phyloP scores from a whole-genome alignment of 2,797 vertebrate species.

The Gobionotothen gibberifrons region DNA sequence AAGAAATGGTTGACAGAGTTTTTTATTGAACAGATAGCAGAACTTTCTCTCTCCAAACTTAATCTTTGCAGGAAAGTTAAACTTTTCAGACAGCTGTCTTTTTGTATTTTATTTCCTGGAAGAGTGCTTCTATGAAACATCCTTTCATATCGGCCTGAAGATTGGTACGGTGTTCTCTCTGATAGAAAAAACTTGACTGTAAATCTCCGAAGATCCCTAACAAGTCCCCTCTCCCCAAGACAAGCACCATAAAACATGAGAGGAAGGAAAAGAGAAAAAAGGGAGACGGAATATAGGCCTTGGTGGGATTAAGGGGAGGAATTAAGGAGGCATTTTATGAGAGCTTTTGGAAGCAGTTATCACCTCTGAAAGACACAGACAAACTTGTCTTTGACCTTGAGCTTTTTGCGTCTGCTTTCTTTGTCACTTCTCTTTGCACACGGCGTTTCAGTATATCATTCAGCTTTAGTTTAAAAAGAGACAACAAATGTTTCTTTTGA shows the following conservation, averaged over 20 bases:
- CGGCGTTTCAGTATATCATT: conserved; percentile 13
- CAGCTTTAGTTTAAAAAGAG: conserved; percentile 18
- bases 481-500: neutral
- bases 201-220: conserved; percentile 83
- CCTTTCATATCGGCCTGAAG: conserved; percentile 73
- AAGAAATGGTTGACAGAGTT: conserved; percentile 70
- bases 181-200: conserved; percentile 77
- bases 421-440: conserved; percentile 28
- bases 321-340: conserved; percentile 82
- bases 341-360: conserved; percentile 68
- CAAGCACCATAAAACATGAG: conserved; percentile 82
- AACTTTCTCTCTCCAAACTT: conserved; percentile 67
- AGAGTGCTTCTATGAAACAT: conserved; percentile 72
- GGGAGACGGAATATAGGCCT: conserved; percentile 61
- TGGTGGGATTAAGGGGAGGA: conserved; percentile 76
- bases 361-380: conserved; percentile 69
- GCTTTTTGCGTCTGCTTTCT: conserved; percentile 22
- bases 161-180: conserved; percentile 73
- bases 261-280: conserved; percentile 50
- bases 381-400: conserved; percentile 76
- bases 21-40: conserved; percentile 70
- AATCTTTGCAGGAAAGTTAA: conserved; percentile 64
- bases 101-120: conserved; percentile 51
- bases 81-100: conserved; percentile 71
- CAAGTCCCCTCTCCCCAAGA: conserved; percentile 76